Conservation (phyloP, 2,888 invertebrate genomes). For the Metallyticus violacea region DNA sequence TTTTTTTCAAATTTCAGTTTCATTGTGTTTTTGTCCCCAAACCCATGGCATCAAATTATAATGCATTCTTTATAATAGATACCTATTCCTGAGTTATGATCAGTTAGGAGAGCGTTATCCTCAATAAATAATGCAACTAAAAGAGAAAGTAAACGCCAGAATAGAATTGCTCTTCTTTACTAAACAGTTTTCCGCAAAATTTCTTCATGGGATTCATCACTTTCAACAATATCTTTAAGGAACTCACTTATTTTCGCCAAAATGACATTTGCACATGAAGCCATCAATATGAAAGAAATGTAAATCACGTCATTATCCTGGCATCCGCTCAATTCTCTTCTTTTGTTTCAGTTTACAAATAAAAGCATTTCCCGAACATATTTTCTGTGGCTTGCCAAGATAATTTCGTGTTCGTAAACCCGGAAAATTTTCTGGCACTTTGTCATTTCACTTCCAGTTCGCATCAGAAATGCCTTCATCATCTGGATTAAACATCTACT, state of each 20-base stretch:
- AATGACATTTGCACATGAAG: not conserved
- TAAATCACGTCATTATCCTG: not conserved
- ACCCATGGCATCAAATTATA: no score
- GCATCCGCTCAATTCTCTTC: not conserved
- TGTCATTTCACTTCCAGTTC: not conserved
- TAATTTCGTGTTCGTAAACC: not conserved
- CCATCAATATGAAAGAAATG: not conserved
- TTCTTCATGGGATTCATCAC: not conserved
- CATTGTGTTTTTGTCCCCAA: no score
- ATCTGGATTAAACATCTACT: not conserved
- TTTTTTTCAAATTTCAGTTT: no score
- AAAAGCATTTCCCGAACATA: not conserved
- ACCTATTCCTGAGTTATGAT: no score
- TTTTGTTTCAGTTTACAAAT: not conserved
- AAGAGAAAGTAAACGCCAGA: no score
- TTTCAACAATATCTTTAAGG: not conserved
- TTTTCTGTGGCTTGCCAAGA: not conserved
- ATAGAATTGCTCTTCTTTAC: no score
- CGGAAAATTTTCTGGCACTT: not conserved
- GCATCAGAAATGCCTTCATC: not conserved
- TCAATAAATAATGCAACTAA: no score
- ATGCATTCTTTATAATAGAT: no score
- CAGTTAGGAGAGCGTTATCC: no score
- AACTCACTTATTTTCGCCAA: not conserved
- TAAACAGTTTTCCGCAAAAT: no score